phyloP scores from a whole-genome alignment of 2,888 invertebrate species.

The Emmelina monodactyla region DNA sequence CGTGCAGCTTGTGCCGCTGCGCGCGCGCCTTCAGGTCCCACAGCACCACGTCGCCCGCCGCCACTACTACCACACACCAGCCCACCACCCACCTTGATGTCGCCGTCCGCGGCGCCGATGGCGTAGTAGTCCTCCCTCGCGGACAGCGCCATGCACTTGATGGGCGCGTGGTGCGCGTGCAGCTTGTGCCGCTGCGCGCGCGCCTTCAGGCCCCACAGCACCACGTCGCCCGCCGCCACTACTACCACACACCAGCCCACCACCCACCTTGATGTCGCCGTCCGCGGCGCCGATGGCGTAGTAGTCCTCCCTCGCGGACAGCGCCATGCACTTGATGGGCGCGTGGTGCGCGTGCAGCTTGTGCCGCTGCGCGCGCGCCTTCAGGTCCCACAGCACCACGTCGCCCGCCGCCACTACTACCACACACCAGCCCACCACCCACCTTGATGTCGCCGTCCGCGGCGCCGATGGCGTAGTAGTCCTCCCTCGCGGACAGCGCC shows the following conservation, averaged over 20 bases:
- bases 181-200: slow-evolving; percentile 84
- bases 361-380: slow-evolving; percentile 87
- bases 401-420: too few species aligned
- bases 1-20: slow-evolving; percentile 81
- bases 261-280: slow-evolving; percentile 90
- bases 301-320: slow-evolving; percentile 94
- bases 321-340: slow-evolving; percentile 92
- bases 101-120: slow-evolving; percentile 92
- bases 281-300: slow-evolving; percentile 96
- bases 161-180: slow-evolving; percentile 90
- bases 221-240: slow-evolving; percentile 97
- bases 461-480: slow-evolving; percentile 95
- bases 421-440: too few species aligned
- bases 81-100: slow-evolving; percentile 89
- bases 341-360: slow-evolving; percentile 89
- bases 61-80: too few species aligned
- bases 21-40: slow-evolving; percentile 94
- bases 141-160: slow-evolving; percentile 94
- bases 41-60: slow-evolving; percentile 95
- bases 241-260: too few species aligned
- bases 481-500: slow-evolving; percentile 92
- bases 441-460: slow-evolving; percentile 94
- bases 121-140: slow-evolving; percentile 96
- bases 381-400: slow-evolving; percentile 94
- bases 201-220: slow-evolving; percentile 94